Evolutionary conservation across 2,113 vertebrate species (phyloP).

Genomic region (Pteronura brasiliensis): DNA sequence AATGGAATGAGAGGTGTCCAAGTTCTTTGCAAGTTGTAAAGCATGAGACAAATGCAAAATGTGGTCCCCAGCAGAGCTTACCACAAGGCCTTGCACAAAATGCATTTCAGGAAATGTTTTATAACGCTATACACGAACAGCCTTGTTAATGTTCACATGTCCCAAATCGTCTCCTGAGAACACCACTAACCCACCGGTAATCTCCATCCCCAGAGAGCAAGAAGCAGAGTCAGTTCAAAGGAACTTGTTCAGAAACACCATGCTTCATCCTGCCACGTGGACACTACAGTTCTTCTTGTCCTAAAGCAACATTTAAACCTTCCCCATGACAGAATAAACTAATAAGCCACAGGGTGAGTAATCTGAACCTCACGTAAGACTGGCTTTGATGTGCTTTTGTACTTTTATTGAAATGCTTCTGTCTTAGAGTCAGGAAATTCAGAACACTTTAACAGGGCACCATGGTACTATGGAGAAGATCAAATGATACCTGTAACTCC

Average conservation of each 20-base stretch:
- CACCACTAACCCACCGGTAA: not conserved
- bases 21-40: not conserved
- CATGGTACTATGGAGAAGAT: not conserved
- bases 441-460: not conserved
- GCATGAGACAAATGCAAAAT: not conserved
- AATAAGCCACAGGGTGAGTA: not conserved
- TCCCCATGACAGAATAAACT: not conserved
- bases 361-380: not conserved
- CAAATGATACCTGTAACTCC: not conserved
- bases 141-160: not conserved
- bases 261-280: not conserved
- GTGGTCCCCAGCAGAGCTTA: not conserved
- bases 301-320: not conserved
- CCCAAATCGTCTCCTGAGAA: not conserved
- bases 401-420: not conserved
- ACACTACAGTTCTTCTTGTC: not conserved
- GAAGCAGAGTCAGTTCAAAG: not conserved
- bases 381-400: not conserved
- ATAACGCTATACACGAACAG: not conserved
- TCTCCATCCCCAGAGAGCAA: not conserved
- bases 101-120: not conserved
- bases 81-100: not conserved
- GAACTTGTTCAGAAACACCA: not conserved
- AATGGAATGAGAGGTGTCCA: not conserved
- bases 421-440: not conserved